Evolutionary conservation across 2,888 invertebrate species (phyloP), one percentile per base, ranked within the genome.

Genomic region (Drosophila rubida): DNA sequence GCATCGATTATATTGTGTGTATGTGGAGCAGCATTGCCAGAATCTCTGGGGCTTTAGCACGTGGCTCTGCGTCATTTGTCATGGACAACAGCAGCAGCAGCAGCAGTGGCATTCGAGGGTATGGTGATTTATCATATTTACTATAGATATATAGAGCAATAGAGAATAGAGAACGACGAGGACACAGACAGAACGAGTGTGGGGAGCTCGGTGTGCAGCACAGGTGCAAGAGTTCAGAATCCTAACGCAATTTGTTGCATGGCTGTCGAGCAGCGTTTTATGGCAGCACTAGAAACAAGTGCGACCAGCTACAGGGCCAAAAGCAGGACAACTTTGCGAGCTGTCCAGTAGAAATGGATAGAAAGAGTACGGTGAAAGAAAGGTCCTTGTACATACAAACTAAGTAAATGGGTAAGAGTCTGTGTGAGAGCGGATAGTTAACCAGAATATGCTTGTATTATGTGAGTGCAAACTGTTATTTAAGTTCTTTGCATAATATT

Each of bases 41-140:
- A 54, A 50, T 71, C 65, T 64, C 67, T 37, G 42, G 81, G 78
- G 74, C 51, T 41, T 80, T 63, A 68, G 51, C 75, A 68, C 75
- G 67, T 67, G 71, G 65, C 67, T 62, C 63, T 74, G 68, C 80
- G 66, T 82, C 88, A 86, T 84, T 84, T 84, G 87, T 84, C 88
- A 88, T 80, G 75, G 65, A 68, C 70, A 72, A 62, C 61, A 62
- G 69, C 69, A 79, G 53, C 58, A 63, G 37, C 42, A 49, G 37
- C 60, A 54, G 41, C 57, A 65, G 51, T 45, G 55, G 62, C 63
- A 62, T 55, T 39, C 44, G 60, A 63, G 76, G 63, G 63, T 53
- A 61, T 70, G 88, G 69, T 83, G 88, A 84, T 84, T 88, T 84
- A 88, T 84, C 83, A 84, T 88, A 84, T 84, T 84, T 84, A 86